Evolutionary conservation across 2,888 invertebrate genomes (phyloP).

Genomic region (Smittia sp.): DNA sequence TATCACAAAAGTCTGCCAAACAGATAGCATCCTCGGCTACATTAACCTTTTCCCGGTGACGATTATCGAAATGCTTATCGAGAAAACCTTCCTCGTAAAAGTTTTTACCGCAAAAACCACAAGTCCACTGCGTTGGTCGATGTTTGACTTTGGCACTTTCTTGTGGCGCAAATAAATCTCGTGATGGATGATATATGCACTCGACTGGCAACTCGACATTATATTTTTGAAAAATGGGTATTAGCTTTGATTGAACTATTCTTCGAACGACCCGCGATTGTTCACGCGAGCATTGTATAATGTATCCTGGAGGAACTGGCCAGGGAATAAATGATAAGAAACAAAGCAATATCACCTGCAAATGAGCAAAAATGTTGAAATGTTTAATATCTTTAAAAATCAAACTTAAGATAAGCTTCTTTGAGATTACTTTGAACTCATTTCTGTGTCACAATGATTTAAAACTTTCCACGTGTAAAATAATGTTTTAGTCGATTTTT

Average conservation of each 20-base stretch:
- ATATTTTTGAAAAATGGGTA: slow-evolving; percentile 83
- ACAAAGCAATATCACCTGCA: slow-evolving; percentile 76
- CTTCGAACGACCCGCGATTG: slow-evolving; percentile 83
- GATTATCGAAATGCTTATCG: slow-evolving; percentile 84
- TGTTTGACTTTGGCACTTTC: slow-evolving; percentile 82
- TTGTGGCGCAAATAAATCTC: slow-evolving; percentile 85
- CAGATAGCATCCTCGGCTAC: slow-evolving; percentile 91
- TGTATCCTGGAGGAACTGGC: slow-evolving; percentile 81
- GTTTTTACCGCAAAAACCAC: slow-evolving; percentile 86
- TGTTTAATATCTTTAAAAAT: too few relatives aligned
- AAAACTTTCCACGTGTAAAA: too few relatives aligned
- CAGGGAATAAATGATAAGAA: slow-evolving; percentile 81
- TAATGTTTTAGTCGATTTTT: too few relatives aligned
- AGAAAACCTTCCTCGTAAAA: slow-evolving; percentile 85
- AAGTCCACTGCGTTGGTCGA: slow-evolving; percentile 85
- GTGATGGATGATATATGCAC: slow-evolving; percentile 83
- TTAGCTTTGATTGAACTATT: slow-evolving; percentile 87
- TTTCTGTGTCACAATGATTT: too few relatives aligned
- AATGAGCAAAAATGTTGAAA: too few relatives aligned
- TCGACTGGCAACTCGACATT: slow-evolving; percentile 76
- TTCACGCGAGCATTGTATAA: slow-evolving; percentile 83
- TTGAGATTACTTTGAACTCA: too few relatives aligned
- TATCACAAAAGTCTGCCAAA: slow-evolving; percentile 91
- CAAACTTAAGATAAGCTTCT: too few relatives aligned
- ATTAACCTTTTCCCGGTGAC: slow-evolving; percentile 80